These are phyloP conservation scores for Spheniscus humboldti DNA, from an alignment of 2,797 vertebrate species.

Conservation along the genomic window DNA sequence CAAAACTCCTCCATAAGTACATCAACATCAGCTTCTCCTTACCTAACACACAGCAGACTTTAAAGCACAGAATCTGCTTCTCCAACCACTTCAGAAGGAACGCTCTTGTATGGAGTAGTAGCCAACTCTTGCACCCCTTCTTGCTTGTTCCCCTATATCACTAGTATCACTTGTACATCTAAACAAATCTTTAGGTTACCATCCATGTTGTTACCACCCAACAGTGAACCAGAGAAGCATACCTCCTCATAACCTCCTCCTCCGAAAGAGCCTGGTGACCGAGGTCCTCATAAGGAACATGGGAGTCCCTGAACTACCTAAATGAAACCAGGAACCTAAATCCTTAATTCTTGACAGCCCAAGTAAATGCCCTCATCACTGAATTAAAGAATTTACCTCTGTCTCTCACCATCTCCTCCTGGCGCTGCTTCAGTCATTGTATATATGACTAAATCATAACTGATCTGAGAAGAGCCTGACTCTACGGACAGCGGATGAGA, in stretches of 20 bases:
- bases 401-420: background rate
- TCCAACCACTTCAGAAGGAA: background rate
- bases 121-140: background rate
- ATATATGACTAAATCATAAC: background rate
- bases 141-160: no score
- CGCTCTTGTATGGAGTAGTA: fast-evolving
- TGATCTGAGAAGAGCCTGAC: background rate
- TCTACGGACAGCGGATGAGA: background rate
- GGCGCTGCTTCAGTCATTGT: background rate
- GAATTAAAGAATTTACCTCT: background rate
- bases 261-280: background rate
- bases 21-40: background rate
- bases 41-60: background rate
- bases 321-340: background rate
- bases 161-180: background rate
- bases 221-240: background rate
- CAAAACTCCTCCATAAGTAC: background rate
- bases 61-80: background rate
- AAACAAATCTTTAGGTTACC: background rate
- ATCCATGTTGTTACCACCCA: no score
- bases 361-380: background rate
- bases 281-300: background rate
- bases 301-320: background rate
- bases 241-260: background rate
- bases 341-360: background rate